Evolutionary conservation across 2,797 vertebrate genomes (phyloP), one percentile per base, ranked within the genome.

Genomic region (Acanthurus lineatus): DNA sequence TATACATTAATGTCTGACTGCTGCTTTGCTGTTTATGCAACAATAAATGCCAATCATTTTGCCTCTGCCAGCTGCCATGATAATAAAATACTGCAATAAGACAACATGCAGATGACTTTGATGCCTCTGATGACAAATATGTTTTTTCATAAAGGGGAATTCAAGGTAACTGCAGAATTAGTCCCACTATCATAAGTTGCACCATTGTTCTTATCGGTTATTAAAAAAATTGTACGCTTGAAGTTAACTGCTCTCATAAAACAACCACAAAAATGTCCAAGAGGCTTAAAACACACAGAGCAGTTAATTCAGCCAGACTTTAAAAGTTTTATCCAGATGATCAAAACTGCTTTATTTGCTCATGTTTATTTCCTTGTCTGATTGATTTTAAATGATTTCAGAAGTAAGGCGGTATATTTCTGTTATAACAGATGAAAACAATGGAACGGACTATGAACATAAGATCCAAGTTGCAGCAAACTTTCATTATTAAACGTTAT

Each of bases 41-140:
- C 83, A 91, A 85, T 86, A 73, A 84, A 5, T 76, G 91, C 87
- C 88, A 86, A 42, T 92, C 83, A 89, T 74, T 40, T 73, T 72
- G 58, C 4, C 45, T 20, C 52, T 71, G n/a, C 76, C 71, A 78
- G 81, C 75, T 85, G 70, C 71, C 42, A 19, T 48, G 25, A 84
- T 16, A 57, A 22, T 22, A 25, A 73, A 77, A 10, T 28, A 40
- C 47, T 76, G 67, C 57, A 69, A 12, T 22, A 49, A 28, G 14
- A 35, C 52, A 42, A 35, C 32, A 61, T 22, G 19, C 57, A 49
- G 69, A 63, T 60, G 11, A 62, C n/a, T 63, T 45, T 35, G 7
- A 19, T 48, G 40, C 4, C 32, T 48, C 61, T 66, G 53, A 25
- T 25, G 25, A 25, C 25, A 25, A 25, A 25, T 25, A 25, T 25